phyloP scores from a whole-genome alignment of 2,113 vertebrate genomes.

The Macrotus californicus region DNA sequence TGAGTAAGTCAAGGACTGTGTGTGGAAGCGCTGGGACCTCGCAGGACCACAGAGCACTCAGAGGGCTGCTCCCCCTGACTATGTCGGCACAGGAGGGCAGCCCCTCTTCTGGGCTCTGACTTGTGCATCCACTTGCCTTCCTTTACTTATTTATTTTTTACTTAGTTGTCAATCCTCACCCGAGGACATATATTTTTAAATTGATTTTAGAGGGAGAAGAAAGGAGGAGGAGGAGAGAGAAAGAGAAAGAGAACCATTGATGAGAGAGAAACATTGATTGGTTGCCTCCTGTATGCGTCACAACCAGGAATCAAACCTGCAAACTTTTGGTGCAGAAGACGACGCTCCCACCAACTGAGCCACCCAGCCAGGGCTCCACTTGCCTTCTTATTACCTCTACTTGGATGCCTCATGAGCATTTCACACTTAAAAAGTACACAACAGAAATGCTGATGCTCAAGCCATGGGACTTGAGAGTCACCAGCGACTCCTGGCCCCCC shows the following conservation, averaged over 20 bases:
- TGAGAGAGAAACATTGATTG: too few species aligned
- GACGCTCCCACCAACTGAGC: too few species aligned
- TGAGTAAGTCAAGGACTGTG: background rate
- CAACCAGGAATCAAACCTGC: too few species aligned
- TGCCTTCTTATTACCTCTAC: background rate
- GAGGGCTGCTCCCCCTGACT: background rate
- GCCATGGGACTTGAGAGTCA: background rate
- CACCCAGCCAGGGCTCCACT: too few species aligned
- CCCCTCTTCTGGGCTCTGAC: background rate
- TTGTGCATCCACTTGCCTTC: background rate
- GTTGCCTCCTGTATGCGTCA: too few species aligned
- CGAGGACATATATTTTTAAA: too few species aligned
- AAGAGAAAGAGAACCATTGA: too few species aligned
- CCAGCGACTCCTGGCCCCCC: background rate
- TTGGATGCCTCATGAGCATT: background rate
- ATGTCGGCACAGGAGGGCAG: fast-evolving
- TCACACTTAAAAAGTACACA: background rate
- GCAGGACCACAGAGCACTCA: background rate
- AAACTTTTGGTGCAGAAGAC: too few species aligned
- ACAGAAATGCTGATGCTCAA: background rate
- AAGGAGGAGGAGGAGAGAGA: too few species aligned
- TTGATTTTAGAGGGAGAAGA: too few species aligned
- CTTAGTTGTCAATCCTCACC: too few species aligned
- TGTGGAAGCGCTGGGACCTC: background rate
- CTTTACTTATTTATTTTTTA: too few species aligned